These are phyloP conservation scores for Camptogramma bilineatum DNA, from an alignment of 2,888 invertebrate genomes.

Conservation along the genomic window DNA sequence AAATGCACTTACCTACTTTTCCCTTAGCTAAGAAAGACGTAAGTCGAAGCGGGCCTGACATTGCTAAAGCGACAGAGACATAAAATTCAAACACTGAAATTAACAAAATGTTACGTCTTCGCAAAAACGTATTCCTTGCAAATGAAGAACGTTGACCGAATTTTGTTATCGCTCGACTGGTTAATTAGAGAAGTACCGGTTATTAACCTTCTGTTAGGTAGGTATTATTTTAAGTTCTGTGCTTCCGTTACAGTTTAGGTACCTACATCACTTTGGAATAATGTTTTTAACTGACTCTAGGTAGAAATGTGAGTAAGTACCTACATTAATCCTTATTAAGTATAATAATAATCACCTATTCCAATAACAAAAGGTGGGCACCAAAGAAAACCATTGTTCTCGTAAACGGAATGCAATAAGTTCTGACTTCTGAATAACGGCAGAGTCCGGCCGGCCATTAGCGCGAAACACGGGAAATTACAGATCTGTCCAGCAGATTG, in stretches of 20 bases:
- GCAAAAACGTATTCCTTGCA: not conserved
- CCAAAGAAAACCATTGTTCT: constrained; percentile 37
- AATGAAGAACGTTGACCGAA: constrained; percentile 14
- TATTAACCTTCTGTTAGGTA: constrained; percentile 4
- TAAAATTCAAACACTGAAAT: not conserved
- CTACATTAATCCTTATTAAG: not conserved
- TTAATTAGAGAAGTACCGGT: constrained; percentile 1
- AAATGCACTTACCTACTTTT: not conserved
- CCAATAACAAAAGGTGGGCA: constrained; percentile 3
- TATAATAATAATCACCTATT: not conserved
- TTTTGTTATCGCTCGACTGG: constrained; percentile 9
- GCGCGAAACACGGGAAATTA: constrained; percentile 39
- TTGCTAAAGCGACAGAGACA: not conserved
- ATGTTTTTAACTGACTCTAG: not conserved
- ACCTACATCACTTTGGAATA: no score
- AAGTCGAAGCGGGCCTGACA: constrained; percentile 1
- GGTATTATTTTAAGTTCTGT: no score
- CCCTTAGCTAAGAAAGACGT: constrained; percentile 3
- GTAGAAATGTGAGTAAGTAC: not conserved
- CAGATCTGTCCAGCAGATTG: constrained; percentile 25
- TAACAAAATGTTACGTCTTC: not conserved
- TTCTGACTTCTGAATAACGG: constrained; percentile 32
- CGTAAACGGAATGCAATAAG: constrained; percentile 34
- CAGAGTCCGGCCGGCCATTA: constrained; percentile 23
- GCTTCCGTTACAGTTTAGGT: no score